Evolutionary conservation across 2,888 invertebrate species (phyloP).

Genomic region (Drosophila ustulata): DNA sequence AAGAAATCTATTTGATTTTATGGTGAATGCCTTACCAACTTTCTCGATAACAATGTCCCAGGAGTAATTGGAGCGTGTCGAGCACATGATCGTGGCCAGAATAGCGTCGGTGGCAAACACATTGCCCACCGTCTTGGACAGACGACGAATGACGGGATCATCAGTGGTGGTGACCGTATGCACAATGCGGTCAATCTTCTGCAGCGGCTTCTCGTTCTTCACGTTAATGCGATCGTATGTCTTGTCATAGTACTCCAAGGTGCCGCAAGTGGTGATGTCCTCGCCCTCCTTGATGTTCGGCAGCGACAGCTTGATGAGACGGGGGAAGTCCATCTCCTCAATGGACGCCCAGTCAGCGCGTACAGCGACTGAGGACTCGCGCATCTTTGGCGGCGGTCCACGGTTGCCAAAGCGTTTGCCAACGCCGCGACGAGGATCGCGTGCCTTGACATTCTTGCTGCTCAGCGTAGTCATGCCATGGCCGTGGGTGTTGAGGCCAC

Average conservation of each 20-base stretch:
- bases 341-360: slow-evolving; percentile 98
- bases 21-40: slow-evolving; percentile 87
- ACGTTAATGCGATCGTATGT: slow-evolving; percentile 98
- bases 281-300: slow-evolving; percentile 95
- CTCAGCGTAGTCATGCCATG: slow-evolving; percentile 93
- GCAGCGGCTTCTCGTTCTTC: slow-evolving; percentile 96
- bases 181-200: slow-evolving; percentile 98
- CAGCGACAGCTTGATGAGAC: slow-evolving; percentile 95
- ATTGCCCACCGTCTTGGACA: slow-evolving; percentile 97
- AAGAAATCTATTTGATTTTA: background rate
- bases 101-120: slow-evolving; percentile 99
- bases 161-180: slow-evolving; percentile 98
- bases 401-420: slow-evolving; percentile 85
- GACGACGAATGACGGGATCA: slow-evolving; percentile 97
- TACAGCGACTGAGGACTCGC: slow-evolving; percentile 98
- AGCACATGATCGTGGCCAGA: slow-evolving; percentile 99
- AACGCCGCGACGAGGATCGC: slow-evolving; percentile 90
- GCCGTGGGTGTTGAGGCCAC: slow-evolving; percentile 88
- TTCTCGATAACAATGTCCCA: slow-evolving; percentile 99
- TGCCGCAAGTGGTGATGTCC: slow-evolving; percentile 94
- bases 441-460: slow-evolving; percentile 93
- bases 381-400: slow-evolving; percentile 94
- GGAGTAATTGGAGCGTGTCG: slow-evolving; percentile 98
- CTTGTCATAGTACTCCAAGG: slow-evolving; percentile 98
- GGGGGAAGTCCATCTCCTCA: slow-evolving; percentile 99